Evolutionary conservation across 2,113 vertebrate genomes (phyloP).

Genomic region (Strix uralensis): DNA sequence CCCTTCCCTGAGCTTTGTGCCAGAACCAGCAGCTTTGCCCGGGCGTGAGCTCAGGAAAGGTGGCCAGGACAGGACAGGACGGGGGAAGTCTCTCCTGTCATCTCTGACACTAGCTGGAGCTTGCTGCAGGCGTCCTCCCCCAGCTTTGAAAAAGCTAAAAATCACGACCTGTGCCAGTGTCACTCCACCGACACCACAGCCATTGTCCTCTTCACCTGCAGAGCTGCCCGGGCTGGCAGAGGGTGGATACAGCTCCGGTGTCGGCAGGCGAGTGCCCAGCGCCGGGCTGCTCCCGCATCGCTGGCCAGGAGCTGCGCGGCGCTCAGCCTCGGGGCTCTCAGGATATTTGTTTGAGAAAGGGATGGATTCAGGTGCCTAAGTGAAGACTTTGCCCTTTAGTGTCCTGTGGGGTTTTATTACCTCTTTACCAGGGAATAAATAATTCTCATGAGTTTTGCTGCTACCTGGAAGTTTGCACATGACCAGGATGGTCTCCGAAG

Average conservation of each 20-base stretch:
- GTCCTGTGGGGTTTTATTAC: not conserved
- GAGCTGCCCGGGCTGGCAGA: not conserved
- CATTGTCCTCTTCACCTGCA: accelerated
- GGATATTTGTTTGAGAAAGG: not conserved
- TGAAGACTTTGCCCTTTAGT: not conserved
- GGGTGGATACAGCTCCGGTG: accelerated
- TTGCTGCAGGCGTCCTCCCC: not conserved
- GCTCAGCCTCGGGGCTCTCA: accelerated
- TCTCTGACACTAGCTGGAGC: accelerated
- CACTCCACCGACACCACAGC: accelerated
- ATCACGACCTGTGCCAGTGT: not conserved
- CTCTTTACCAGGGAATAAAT: not conserved
- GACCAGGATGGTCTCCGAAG: not conserved
- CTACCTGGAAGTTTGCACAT: not conserved
- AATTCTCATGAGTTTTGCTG: not conserved
- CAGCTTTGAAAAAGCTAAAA: not conserved
- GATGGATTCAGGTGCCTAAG: not conserved
- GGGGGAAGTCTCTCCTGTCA: not conserved
- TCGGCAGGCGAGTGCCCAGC: accelerated
- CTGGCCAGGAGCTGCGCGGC: not conserved
- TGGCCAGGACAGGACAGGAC: not conserved
- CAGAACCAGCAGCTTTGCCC: not conserved
- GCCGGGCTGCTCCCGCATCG: not conserved
- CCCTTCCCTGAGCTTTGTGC: not conserved
- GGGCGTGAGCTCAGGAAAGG: not conserved